These are phyloP conservation scores for Marasmarcha lunaedactyla DNA, from an alignment of 2,888 invertebrate species.

Conservation along the genomic window DNA sequence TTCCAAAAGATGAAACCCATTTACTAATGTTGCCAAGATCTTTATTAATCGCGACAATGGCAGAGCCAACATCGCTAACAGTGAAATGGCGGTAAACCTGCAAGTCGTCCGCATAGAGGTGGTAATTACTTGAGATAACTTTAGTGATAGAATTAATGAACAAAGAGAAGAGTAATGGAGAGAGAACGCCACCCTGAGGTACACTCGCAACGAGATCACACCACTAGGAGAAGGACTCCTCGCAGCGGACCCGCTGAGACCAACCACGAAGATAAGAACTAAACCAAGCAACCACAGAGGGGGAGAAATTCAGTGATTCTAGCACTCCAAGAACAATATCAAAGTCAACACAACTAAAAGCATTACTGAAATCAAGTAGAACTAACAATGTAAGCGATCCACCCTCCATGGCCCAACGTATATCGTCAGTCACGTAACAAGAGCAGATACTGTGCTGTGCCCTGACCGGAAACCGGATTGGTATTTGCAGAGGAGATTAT, in stretches of 20 bases:
- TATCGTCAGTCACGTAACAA: no score
- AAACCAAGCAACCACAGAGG: constrained; percentile 3
- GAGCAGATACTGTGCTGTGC: no score
- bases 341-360: constrained; percentile 2
- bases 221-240: constrained; percentile 2
- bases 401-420: no score
- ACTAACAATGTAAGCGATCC: background rate
- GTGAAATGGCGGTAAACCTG: background rate
- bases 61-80: background rate
- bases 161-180: constrained; percentile 6
- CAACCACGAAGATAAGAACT: constrained; percentile 4
- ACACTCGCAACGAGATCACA: constrained; percentile 6
- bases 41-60: background rate
- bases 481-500: no score
- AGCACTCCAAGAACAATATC: constrained; percentile 6
- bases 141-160: constrained; percentile 2
- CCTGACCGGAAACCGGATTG: no score
- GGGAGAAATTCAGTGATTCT: background rate
- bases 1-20: background rate
- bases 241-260: constrained; percentile 1
- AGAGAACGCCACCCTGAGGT: constrained; percentile 7
- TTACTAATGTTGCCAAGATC: background rate
- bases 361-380: constrained; percentile 1
- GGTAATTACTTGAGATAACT: background rate
- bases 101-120: background rate